Evolutionary conservation across 1,140 invertebrate genomes (phyloP).

Genomic region (Megalonaias nervosa): DNA sequence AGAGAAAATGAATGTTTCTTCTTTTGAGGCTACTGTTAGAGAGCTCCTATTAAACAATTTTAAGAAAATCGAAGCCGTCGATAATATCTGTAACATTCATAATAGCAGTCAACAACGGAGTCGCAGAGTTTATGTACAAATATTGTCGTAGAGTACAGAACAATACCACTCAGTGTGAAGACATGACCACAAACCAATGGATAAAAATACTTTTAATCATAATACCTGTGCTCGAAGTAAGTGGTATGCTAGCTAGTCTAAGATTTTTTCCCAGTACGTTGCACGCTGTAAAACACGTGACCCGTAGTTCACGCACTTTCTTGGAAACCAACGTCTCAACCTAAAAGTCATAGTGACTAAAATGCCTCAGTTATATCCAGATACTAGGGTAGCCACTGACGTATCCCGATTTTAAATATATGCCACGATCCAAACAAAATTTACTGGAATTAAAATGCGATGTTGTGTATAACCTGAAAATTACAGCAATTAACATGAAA

Average conservation of each 20-base stretch:
- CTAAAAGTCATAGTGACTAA: not conserved
- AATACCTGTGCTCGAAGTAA: slow-evolving; percentile 5
- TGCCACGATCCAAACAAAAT: slow-evolving; percentile 10
- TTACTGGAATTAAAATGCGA: slow-evolving; percentile 1
- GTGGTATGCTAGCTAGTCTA: slow-evolving; percentile 15
- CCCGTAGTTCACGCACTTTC: not conserved
- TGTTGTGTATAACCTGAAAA: slow-evolving; percentile 7
- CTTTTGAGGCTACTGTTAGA: slow-evolving; percentile 6
- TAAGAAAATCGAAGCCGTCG: slow-evolving; percentile 16
- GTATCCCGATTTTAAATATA: slow-evolving; percentile 7
- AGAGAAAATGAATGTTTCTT: not conserved
- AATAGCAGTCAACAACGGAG: not conserved
- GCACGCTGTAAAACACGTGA: slow-evolving; percentile 4
- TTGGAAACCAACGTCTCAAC: not conserved
- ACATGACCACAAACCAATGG: slow-evolving; percentile 11
- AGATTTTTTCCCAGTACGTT: slow-evolving; percentile 10
- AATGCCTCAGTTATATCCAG: not conserved
- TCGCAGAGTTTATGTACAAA: slow-evolving; percentile 2
- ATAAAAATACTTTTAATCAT: slow-evolving; percentile 9
- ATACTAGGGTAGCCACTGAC: not conserved
- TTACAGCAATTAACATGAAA: not conserved
- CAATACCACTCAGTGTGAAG: not conserved
- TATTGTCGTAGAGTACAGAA: slow-evolving; percentile 8
- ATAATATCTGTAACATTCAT: slow-evolving; percentile 26
- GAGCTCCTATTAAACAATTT: slow-evolving; percentile 26